Evolutionary conservation across 2,888 invertebrate genomes (phyloP).

Genomic region (Caenorhabditis parvicauda): DNA sequence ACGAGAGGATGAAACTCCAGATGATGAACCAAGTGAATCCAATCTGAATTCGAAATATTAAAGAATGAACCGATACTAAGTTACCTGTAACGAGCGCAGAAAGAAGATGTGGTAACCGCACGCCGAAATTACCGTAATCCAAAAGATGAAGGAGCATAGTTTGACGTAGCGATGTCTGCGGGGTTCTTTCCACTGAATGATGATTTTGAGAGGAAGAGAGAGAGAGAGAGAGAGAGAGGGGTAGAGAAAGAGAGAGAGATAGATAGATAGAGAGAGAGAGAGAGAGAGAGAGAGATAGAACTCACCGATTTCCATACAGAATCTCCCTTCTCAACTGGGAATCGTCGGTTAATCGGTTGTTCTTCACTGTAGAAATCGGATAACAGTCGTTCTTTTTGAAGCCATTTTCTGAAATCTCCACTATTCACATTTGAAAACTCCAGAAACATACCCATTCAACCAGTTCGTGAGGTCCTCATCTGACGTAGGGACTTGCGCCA

Average conservation of each 20-base stretch:
- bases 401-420: constrained; percentile 38
- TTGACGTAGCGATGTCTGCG: constrained; percentile 37
- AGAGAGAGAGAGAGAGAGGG: not conserved
- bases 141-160: constrained; percentile 48
- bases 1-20: constrained; percentile 41
- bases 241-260: no score
- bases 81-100: constrained; percentile 46
- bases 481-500: constrained; percentile 54
- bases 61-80: not conserved
- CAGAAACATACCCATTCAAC: constrained; percentile 38
- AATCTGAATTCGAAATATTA: constrained; percentile 31
- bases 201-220: no score
- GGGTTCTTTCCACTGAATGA: constrained; percentile 37
- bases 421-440: not conserved
- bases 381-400: constrained; percentile 47
- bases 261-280: no score
- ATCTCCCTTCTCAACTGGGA: constrained; percentile 42
- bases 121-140: constrained; percentile 45
- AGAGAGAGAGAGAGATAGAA: no score
- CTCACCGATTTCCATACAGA: constrained; percentile 45
- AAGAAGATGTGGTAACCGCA: constrained; percentile 56
- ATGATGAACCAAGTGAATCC: constrained; percentile 50
- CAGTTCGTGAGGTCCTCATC: constrained; percentile 42
- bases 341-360: constrained; percentile 36
- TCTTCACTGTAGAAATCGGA: constrained; percentile 50